These are phyloP conservation scores for Eilema caniola DNA, from an alignment of 2,888 invertebrate genomes.

Conservation along the genomic window DNA sequence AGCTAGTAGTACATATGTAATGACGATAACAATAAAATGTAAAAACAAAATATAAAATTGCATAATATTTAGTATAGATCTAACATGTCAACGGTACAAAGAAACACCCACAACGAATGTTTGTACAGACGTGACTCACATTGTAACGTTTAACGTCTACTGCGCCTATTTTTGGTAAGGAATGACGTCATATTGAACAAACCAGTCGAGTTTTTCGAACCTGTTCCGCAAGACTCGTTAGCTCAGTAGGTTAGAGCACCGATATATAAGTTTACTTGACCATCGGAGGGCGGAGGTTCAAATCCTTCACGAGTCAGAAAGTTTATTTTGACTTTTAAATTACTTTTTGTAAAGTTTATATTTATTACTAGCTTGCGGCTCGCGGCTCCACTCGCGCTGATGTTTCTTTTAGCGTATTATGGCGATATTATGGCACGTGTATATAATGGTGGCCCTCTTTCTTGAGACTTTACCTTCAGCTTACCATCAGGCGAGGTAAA, in stretches of 20 bases:
- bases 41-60: too few species aligned
- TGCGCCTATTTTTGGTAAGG: neutral
- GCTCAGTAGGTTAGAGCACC: conserved; percentile 54
- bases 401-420: too few species aligned
- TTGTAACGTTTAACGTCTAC: neutral
- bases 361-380: too few species aligned
- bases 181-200: conserved; percentile 6
- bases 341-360: too few species aligned
- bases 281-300: conserved; percentile 57
- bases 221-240: conserved; percentile 7
- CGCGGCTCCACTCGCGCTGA: too few species aligned
- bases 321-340: neutral
- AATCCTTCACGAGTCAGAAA: conserved; percentile 53
- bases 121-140: neutral
- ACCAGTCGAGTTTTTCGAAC: neutral
- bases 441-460: too few species aligned
- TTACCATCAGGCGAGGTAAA: too few species aligned
- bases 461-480: too few species aligned
- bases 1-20: too few species aligned
- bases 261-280: conserved; percentile 39
- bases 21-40: too few species aligned
- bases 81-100: neutral
- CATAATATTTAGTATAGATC: neutral
- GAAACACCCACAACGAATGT: neutral
- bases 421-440: too few species aligned